A percentile compares a stretch with the other conserved stretches of the same genome.
These are phyloP conservation scores for Phalangium opilio DNA, from an alignment of 2,888 invertebrate species.

Conservation along the genomic window DNA sequence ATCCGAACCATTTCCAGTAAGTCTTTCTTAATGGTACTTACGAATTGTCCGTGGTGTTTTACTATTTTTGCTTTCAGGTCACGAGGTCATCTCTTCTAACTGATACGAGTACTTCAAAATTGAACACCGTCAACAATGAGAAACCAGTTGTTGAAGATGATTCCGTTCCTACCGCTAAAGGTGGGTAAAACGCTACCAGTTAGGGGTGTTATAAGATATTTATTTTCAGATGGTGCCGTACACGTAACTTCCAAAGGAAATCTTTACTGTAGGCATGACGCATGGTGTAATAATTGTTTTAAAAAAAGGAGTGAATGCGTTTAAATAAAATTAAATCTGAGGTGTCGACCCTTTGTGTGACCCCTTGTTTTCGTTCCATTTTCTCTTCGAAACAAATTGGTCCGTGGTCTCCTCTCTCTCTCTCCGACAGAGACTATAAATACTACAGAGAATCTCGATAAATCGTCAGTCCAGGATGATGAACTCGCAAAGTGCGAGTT, in stretches of 20 bases:
- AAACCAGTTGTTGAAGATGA: neutral
- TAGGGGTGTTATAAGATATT: no score
- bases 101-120: constrained; percentile 29
- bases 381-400: neutral
- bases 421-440: no score
- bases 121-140: constrained; percentile 20
- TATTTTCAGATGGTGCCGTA: no score
- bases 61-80: constrained; percentile 34
- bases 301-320: neutral
- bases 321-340: neutral
- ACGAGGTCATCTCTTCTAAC: constrained; percentile 42
- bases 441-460: constrained; percentile 22
- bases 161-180: neutral
- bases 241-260: no score
- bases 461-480: constrained; percentile 11
- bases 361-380: neutral
- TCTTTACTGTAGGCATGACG: no score
- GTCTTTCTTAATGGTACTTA: constrained; percentile 14
- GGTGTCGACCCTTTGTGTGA: neutral
- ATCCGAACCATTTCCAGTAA: constrained; percentile 36
- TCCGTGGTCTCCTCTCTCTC: no score
- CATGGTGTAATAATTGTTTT: neutral
- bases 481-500: constrained; percentile 43
- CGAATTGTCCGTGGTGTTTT: no score
- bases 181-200: neutral